These are phyloP conservation scores for Simalia tracyae DNA, from an alignment of 2,797 vertebrate species.

Conservation along the genomic window DNA sequence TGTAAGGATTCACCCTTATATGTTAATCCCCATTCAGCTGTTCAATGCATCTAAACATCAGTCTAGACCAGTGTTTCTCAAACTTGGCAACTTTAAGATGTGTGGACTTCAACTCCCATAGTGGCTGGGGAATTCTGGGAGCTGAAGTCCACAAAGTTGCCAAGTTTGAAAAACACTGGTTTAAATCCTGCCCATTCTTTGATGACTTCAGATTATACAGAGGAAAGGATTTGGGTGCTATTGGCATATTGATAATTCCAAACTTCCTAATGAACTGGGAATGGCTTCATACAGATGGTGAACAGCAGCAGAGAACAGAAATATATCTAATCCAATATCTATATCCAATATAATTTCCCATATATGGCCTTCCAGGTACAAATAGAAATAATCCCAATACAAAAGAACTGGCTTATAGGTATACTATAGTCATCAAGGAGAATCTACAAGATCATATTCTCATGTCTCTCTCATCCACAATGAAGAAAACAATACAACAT, in stretches of 20 bases:
- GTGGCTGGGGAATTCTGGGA: neutral
- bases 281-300: neutral
- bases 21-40: neutral
- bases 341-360: neutral
- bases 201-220: neutral
- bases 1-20: neutral
- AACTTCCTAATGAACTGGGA: neutral
- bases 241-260: neutral
- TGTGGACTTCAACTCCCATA: neutral
- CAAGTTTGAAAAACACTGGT: neutral
- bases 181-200: neutral
- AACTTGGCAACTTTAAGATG: neutral
- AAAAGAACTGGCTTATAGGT: neutral
- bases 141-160: neutral
- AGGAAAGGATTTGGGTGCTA: neutral
- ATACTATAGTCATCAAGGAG: neutral
- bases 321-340: neutral
- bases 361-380: neutral
- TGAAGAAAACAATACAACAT: neutral
- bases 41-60: neutral
- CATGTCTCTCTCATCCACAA: neutral
- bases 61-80: neutral
- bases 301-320: neutral
- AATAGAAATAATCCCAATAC: neutral
- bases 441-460: neutral